Percentiles rank a stretch among this genome's conserved stretches.
phyloP scores from a whole-genome alignment of 2,797 vertebrate species.

The Molossus molossus region DNA sequence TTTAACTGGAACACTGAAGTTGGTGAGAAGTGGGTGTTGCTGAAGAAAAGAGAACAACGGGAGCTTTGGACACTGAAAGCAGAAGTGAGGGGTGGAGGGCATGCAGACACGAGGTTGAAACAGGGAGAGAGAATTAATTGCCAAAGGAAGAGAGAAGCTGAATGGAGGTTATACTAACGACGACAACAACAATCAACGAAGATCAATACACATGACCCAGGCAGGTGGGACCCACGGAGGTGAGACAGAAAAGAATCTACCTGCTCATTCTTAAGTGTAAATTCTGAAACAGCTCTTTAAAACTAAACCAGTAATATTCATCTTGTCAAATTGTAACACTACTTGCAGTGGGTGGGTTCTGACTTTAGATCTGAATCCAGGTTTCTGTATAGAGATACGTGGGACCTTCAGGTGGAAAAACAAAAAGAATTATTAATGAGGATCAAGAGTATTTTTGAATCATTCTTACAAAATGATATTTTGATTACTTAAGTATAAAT shows the following conservation, averaged over 20 bases:
- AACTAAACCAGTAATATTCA: not conserved
- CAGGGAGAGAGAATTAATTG: not conserved
- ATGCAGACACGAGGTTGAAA: not conserved
- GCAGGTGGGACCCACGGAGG: not conserved
- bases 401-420: not conserved
- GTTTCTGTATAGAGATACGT: not conserved
- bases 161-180: not conserved
- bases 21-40: not conserved
- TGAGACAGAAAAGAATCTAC: not conserved
- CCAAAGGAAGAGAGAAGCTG: not conserved
- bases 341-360: not conserved
- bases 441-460: not conserved
- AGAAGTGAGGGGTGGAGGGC: not conserved
- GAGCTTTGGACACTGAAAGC: not conserved
- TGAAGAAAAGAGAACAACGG: not conserved
- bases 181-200: not conserved
- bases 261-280: too few species aligned
- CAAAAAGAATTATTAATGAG: conserved; percentile 35
- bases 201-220: not conserved
- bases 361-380: not conserved
- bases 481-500: conserved; percentile 63
- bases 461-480: conserved; percentile 48
- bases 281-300: not conserved
- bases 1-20: not conserved
- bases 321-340: conserved; percentile 9